Conservation (phyloP, 2,113 vertebrate genomes). For the Prietella phreatophila region DNA sequence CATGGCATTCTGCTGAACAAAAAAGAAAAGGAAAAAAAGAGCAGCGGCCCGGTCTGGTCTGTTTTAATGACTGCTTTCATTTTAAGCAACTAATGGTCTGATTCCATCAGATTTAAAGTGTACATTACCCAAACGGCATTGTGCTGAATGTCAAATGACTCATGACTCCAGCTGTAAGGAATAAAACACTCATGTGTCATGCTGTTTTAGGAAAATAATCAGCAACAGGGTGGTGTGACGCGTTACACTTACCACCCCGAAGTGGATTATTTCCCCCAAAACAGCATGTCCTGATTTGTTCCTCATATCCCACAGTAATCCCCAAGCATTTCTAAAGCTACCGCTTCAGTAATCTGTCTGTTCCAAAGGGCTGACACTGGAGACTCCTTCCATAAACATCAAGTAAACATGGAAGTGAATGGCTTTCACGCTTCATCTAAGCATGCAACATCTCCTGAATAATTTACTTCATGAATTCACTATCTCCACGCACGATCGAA, state of each 20-base stretch:
- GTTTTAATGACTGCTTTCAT: not conserved
- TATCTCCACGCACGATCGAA: not conserved
- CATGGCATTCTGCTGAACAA: not conserved
- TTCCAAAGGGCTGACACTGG: not conserved
- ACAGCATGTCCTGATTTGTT: not conserved
- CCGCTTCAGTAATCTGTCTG: not conserved
- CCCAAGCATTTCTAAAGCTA: not conserved
- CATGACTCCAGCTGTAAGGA: not conserved
- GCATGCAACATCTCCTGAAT: not conserved
- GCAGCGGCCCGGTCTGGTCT: not conserved
- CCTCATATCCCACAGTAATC: not conserved
- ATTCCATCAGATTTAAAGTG: not conserved
- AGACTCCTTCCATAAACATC: not conserved
- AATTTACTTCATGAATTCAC: not conserved
- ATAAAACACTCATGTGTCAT: not conserved
- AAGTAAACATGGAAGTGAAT: not conserved
- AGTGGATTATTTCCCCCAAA: not conserved
- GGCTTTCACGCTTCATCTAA: not conserved
- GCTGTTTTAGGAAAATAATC: not conserved
- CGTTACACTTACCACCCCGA: not conserved
- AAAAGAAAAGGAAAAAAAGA: not conserved
- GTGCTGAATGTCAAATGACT: constrained; percentile 28
- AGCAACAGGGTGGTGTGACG: not conserved
- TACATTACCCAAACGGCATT: not conserved
- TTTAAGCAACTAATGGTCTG: not conserved